A percentile compares a stretch with the other conserved stretches of the same genome.
Evolutionary conservation across 2,888 invertebrate genomes (phyloP).

Genomic region (Emmelina monodactyla): DNA sequence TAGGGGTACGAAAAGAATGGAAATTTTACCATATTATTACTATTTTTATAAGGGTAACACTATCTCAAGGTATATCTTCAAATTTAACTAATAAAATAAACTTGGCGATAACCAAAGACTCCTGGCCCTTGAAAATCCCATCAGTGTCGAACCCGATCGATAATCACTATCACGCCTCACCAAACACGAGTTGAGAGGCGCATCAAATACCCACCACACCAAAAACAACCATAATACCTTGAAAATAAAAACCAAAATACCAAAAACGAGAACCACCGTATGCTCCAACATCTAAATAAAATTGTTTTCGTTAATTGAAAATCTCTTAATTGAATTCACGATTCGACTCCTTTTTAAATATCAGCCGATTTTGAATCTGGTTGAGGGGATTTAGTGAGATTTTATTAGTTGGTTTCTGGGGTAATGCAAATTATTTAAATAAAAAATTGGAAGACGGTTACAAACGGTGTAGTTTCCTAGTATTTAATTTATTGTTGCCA

Average conservation of each 20-base stretch:
- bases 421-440: no score
- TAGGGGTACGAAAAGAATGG: no score
- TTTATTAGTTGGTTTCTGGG: no score
- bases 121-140: conserved; percentile 3
- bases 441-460: no score
- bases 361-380: not conserved
- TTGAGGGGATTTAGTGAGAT: no score
- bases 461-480: no score
- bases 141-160: conserved; percentile 4
- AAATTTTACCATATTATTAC: no score
- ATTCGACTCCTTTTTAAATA: not conserved
- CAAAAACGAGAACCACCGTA: not conserved
- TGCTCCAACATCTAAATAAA: not conserved
- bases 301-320: conserved; percentile 1
- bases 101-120: not conserved
- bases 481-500: no score
- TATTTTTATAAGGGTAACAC: no score
- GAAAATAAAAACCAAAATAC: not conserved
- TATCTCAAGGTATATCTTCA: no score
- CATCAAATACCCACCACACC: conserved; percentile 1
- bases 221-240: not conserved
- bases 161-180: conserved; percentile 8
- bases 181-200: not conserved
- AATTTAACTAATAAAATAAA: no score
- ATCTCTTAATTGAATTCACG: not conserved